These are phyloP conservation scores for Lutjanus argentimaculatus DNA, from an alignment of 2,797 vertebrate species.

Conservation along the genomic window DNA sequence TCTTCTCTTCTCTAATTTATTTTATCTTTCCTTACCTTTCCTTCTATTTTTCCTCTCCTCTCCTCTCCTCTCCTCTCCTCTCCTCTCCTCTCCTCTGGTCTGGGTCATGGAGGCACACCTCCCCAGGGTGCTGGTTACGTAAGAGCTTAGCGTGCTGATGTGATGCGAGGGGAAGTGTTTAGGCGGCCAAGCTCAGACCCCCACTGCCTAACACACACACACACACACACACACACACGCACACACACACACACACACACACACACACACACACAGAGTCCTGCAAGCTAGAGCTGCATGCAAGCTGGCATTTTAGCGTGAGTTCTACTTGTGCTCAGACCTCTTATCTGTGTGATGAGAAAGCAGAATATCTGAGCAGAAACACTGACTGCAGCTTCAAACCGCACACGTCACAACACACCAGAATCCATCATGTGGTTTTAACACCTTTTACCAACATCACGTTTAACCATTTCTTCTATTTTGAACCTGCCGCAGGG, in stretches of 20 bases:
- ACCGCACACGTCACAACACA: no score
- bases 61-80: neutral
- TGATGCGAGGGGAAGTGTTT: constrained; percentile 61
- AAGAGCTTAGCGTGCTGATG: constrained; percentile 62
- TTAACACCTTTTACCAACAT: no score
- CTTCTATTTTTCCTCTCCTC: no score
- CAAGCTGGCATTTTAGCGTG: constrained; percentile 33
- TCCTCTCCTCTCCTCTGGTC: constrained; percentile 1
- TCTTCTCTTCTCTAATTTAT: neutral
- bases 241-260: constrained; percentile 11
- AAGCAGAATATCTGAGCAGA: constrained; percentile 15
- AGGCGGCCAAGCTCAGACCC: constrained; percentile 37
- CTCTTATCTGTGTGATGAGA: constrained; percentile 8
- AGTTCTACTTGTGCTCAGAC: constrained; percentile 13
- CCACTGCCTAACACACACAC: neutral
- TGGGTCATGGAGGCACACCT: constrained; percentile 40
- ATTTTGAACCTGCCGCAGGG: no score
- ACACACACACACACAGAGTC: neutral
- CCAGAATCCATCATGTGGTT: no score
- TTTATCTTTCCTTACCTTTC: neutral
- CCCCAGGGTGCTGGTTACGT: constrained; percentile 61
- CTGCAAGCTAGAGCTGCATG: constrained; percentile 29
- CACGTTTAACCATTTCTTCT: no score
- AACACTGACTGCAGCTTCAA: no score
- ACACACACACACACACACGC: constrained; percentile 3